A percentile compares a stretch with the other conserved stretches of the same genome.
phyloP scores from a whole-genome alignment of 2,888 invertebrate genomes.

The Drosophila picticornis region DNA sequence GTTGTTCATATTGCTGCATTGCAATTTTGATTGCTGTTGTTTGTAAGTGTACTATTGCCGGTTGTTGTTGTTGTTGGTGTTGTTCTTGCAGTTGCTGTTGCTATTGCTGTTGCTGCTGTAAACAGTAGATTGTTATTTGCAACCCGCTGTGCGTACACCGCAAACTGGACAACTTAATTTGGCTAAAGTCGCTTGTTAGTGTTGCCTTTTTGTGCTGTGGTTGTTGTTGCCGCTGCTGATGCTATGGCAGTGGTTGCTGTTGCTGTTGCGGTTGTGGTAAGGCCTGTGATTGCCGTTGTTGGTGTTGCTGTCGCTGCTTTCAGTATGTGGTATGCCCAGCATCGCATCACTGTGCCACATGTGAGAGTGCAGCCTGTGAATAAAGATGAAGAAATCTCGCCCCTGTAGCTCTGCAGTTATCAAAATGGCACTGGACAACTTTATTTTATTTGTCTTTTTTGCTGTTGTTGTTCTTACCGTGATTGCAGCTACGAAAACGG shows the following conservation, averaged over 20 bases:
- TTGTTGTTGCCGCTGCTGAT: constrained; percentile 22
- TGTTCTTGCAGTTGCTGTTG: constrained; percentile 25
- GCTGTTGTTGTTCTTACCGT: constrained; percentile 35
- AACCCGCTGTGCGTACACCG: constrained; percentile 80
- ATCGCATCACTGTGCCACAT: constrained; percentile 48
- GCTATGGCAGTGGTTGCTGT: constrained; percentile 29
- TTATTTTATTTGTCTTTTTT: constrained; percentile 24
- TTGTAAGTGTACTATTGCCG: constrained; percentile 46
- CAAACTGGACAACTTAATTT: constrained; percentile 82
- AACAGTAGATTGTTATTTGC: constrained; percentile 80
- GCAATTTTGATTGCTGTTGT: constrained; percentile 72
- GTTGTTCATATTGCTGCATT: constrained; percentile 45
- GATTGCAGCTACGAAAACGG: constrained; percentile 35
- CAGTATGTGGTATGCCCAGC: constrained; percentile 9
- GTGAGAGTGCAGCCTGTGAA: constrained; percentile 52
- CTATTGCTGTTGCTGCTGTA: constrained; percentile 65
- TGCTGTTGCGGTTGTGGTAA: constrained; percentile 49
- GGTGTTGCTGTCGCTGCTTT: constrained; percentile 12
- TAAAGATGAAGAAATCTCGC: constrained; percentile 52
- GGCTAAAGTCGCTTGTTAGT: constrained; percentile 78
- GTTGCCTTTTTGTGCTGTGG: constrained; percentile 48
- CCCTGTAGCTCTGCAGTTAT: constrained; percentile 42
- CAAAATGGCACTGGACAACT: constrained; percentile 62
- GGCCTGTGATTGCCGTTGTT: constrained; percentile 46
- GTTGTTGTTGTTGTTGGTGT: constrained; percentile 27